These are phyloP conservation scores for Smittia aterrima DNA, from an alignment of 2,888 invertebrate species.

Conservation along the genomic window DNA sequence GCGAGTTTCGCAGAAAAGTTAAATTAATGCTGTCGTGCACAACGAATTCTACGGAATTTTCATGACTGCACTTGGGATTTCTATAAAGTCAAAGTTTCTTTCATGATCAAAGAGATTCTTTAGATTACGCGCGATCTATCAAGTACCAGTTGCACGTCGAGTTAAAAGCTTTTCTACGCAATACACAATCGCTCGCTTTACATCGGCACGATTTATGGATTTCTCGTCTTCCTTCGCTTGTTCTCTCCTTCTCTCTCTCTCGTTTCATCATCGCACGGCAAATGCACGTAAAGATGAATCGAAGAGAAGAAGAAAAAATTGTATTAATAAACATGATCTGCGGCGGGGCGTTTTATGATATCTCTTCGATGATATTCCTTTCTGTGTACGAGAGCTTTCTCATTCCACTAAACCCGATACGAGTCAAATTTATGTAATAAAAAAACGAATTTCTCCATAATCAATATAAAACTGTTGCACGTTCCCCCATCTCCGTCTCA, in stretches of 20 bases:
- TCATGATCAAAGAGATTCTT: too few species aligned
- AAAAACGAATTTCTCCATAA: constrained; percentile 16
- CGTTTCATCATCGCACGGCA: background rate
- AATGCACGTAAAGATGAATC: constrained; percentile 2
- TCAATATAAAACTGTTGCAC: constrained; percentile 26
- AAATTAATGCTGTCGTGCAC: background rate
- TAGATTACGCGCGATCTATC: too few species aligned
- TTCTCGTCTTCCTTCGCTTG: background rate
- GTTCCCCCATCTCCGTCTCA: background rate
- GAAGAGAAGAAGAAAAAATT: background rate
- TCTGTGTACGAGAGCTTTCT: background rate
- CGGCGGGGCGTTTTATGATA: background rate
- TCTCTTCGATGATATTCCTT: background rate
- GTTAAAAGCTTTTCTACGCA: background rate
- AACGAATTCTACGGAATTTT: background rate
- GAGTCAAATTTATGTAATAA: background rate
- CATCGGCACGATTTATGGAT: background rate
- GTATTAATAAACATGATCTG: background rate
- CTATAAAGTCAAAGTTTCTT: too few species aligned
- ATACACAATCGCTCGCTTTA: background rate
- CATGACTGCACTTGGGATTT: too few species aligned
- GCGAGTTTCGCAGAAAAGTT: background rate
- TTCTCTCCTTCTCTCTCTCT: too few species aligned
- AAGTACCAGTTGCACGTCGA: background rate
- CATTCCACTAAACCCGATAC: background rate